A percentile compares a stretch with the other conserved stretches of the same genome.
Evolutionary conservation across 2,797 vertebrate species (phyloP).

Genomic region (Siniperca obscura): DNA sequence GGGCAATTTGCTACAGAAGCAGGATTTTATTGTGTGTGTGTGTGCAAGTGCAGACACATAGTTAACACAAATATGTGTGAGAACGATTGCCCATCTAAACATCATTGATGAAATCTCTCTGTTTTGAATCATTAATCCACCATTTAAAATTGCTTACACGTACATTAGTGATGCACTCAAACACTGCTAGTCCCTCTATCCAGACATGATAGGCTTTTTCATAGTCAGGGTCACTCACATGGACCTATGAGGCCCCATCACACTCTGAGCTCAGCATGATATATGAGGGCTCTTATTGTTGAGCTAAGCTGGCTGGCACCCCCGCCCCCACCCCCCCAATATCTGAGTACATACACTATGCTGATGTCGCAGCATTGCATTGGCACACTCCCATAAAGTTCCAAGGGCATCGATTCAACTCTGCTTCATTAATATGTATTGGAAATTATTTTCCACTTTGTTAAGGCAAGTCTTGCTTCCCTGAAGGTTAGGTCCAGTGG

Average conservation of each 20-base stretch:
- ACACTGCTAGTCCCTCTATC: constrained; percentile 44
- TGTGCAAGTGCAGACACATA: constrained; percentile 11
- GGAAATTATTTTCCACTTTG: constrained; percentile 85
- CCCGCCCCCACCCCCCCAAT: constrained; percentile 34
- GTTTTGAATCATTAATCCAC: constrained; percentile 56
- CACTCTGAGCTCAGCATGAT: constrained; percentile 70
- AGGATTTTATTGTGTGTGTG: constrained; percentile 55
- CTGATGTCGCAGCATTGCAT: constrained; percentile 71
- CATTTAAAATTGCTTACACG: constrained; percentile 60
- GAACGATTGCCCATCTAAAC: constrained; percentile 26
- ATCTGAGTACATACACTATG: constrained; percentile 53
- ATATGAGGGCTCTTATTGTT: constrained; percentile 74
- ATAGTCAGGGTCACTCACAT: constrained; percentile 67
- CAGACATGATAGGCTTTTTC: constrained; percentile 63
- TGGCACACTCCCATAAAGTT: constrained; percentile 76
- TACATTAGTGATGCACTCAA: constrained; percentile 36
- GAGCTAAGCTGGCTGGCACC: constrained; percentile 54
- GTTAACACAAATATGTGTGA: constrained; percentile 29
- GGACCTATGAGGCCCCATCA: constrained; percentile 68
- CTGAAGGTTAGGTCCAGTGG: constrained; percentile 77
- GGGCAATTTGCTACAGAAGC: constrained; percentile 64
- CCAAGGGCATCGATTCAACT: constrained; percentile 84
- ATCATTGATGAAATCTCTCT: constrained; percentile 35
- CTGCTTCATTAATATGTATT: constrained; percentile 87
- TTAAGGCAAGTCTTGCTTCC: constrained; percentile 76